phyloP scores from a whole-genome alignment of 2,888 invertebrate species.

The Ariolimax columbianus region DNA sequence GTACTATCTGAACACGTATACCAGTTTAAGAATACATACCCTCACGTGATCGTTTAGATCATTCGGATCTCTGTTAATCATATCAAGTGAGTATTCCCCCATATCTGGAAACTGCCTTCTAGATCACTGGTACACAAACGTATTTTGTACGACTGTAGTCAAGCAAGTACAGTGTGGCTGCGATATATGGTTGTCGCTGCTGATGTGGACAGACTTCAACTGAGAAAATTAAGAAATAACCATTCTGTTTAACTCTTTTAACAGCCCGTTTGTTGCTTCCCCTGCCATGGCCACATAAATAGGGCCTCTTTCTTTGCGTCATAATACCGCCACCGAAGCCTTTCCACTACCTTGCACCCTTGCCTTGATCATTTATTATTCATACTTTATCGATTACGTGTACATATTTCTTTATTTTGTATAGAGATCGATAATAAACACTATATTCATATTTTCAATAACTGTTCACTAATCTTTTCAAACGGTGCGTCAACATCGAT shows the following conservation, averaged over 20 bases:
- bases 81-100: constrained; percentile 48
- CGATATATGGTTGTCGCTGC: neutral
- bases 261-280: neutral
- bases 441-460: neutral
- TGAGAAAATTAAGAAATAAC: neutral
- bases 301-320: neutral
- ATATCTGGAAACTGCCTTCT: neutral
- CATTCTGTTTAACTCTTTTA: no score
- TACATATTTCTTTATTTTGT: no score
- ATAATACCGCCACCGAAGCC: no score
- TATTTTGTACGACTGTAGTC: neutral
- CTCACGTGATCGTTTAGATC: constrained; percentile 62
- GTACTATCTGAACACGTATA: no score
- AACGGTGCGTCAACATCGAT: neutral
- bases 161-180: neutral
- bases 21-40: constrained; percentile 57
- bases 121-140: neutral
- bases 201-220: neutral
- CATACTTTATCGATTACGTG: no score
- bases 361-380: no score
- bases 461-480: neutral
- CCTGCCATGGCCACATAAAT: neutral
- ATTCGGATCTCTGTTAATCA: constrained; percentile 64
- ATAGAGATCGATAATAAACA: no score
- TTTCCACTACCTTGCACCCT: no score